These are phyloP conservation scores for Tricholauxania praeusta DNA, from an alignment of 2,888 invertebrate genomes.

Conservation along the genomic window DNA sequence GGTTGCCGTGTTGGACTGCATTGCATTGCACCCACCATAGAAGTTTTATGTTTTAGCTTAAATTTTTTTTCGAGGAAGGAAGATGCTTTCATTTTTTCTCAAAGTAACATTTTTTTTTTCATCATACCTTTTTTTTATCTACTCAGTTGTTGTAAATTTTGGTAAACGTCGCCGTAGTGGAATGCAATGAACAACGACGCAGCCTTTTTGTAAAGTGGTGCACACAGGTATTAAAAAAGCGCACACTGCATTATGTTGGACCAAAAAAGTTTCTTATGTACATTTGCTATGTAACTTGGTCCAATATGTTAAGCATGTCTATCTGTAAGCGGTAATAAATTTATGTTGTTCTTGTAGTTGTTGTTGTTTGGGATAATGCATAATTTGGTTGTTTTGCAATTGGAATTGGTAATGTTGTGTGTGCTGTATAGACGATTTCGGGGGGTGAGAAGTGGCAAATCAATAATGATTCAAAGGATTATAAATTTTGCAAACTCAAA, in stretches of 20 bases:
- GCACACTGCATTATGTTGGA: background rate
- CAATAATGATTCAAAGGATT: no score
- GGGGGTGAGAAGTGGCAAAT: background rate
- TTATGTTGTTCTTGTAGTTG: conserved; percentile 6
- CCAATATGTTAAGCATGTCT: conserved; percentile 17
- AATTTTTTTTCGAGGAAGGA: background rate
- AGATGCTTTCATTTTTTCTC: background rate
- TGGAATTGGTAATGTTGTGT: background rate
- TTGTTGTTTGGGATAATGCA: conserved; percentile 8
- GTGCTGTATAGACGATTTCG: background rate
- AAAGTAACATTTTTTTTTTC: background rate
- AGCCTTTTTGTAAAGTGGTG: background rate
- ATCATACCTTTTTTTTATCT: background rate
- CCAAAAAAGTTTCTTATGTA: background rate
- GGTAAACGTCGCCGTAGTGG: background rate
- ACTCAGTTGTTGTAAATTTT: conserved; percentile 1
- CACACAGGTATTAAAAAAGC: background rate
- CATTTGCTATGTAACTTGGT: background rate
- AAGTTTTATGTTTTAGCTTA: background rate
- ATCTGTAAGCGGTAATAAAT: conserved; percentile 20
- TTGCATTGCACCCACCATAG: no score
- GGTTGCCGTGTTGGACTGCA: no score
- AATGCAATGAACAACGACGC: no score
- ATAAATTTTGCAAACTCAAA: no score
- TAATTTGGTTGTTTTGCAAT: conserved; percentile 4